Evolutionary conservation across 2,113 vertebrate genomes (phyloP).

Genomic region (Podilymbus podiceps): DNA sequence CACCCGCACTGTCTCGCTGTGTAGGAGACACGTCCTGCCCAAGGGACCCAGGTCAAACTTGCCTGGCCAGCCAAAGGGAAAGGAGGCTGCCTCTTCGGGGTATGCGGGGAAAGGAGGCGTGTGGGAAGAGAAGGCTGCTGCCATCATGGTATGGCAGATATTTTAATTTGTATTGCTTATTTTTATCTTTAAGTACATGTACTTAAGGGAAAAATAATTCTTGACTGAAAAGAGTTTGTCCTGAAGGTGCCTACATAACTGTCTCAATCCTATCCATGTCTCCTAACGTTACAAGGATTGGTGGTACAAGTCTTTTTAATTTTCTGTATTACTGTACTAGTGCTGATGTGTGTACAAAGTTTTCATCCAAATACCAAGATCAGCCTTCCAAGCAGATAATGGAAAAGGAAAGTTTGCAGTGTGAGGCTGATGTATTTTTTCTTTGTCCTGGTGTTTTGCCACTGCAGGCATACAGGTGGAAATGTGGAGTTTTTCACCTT

Average conservation of each 20-base stretch:
- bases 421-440: background rate
- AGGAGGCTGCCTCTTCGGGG: background rate
- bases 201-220: background rate
- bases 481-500: background rate
- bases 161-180: background rate
- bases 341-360: background rate
- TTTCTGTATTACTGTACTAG: background rate
- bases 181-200: background rate
- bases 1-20: background rate
- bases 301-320: background rate
- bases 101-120: background rate
- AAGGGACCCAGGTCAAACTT: background rate
- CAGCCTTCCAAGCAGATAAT: background rate
- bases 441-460: background rate
- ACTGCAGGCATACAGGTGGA: background rate
- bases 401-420: background rate
- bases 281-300: background rate
- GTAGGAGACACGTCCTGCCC: background rate
- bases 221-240: background rate
- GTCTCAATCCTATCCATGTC: background rate
- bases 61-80: background rate
- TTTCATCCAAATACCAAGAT: background rate
- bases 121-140: background rate
- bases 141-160: background rate
- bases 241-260: fast-evolving